Percentiles rank a stretch among this genome's conserved stretches.
Evolutionary conservation across 2,888 invertebrate genomes (phyloP).

Genomic region (Pycnomerus fuliginosus): DNA sequence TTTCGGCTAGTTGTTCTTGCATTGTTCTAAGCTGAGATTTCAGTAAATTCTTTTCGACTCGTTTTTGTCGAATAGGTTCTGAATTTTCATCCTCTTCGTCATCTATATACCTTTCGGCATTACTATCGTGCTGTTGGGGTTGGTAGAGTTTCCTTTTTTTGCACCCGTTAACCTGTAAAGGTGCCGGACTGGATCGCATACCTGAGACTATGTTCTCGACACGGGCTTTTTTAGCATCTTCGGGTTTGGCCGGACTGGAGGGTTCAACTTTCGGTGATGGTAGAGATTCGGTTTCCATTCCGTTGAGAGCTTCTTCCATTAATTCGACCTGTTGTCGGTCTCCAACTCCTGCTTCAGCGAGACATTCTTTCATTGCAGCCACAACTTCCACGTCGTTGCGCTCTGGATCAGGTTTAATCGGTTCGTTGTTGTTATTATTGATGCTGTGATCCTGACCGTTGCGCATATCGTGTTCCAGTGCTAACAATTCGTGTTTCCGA

Average conservation of each 20-base stretch:
- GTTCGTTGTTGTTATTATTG: constrained; percentile 57
- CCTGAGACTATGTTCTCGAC: constrained; percentile 94
- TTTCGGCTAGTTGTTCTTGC: constrained; percentile 86
- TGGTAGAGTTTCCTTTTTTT: constrained; percentile 95
- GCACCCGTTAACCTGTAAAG: constrained; percentile 84
- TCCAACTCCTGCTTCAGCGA: constrained; percentile 62
- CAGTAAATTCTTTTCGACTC: constrained; percentile 82
- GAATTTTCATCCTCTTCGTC: constrained; percentile 72
- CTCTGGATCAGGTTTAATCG: constrained; percentile 52
- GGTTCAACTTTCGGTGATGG: constrained; percentile 60
- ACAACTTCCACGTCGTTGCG: constrained; percentile 42
- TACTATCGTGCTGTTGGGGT: constrained; percentile 87
- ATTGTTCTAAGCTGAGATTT: constrained; percentile 83
- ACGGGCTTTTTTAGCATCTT: constrained; percentile 85
- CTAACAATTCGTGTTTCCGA: constrained; percentile 78
- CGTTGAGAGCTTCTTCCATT: constrained; percentile 63
- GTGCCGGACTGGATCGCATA: constrained; percentile 86
- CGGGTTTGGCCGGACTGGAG: constrained; percentile 59
- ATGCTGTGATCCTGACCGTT: constrained; percentile 52
- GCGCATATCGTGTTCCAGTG: constrained; percentile 68
- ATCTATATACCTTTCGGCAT: constrained; percentile 66
- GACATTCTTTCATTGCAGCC: constrained; percentile 54
- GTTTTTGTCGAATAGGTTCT: constrained; percentile 78
- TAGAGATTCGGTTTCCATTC: constrained; percentile 63
- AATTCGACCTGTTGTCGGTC: constrained; percentile 55